Base-by-base conservation (phyloP, 2,888 invertebrate species). In the Conops quadrifasciatus region DNA sequence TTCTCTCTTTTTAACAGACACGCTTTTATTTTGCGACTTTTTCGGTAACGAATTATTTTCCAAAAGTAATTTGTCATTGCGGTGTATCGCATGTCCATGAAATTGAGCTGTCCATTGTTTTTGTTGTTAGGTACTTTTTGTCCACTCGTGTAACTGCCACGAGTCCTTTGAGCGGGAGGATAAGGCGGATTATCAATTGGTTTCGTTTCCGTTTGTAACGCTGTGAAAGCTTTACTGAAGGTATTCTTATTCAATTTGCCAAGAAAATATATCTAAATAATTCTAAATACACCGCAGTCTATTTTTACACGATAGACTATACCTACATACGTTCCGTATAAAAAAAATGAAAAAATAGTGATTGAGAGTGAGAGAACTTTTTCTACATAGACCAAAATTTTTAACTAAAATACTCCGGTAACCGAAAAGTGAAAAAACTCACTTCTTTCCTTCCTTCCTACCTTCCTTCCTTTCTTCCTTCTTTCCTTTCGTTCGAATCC, bases 1-100 rank as follows among this genome's bases (percentile, higher is more conserved):
- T 68, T 19, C n/a, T 11, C 56, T 56, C 2, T 51, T 9, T 58
- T 24, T 26, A 66, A 43, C 63, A 36, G 36, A 36, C 36, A 36
- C n/a, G n/a, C 36, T 36, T 36, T 36, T 36, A 36, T 36, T 36
- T 36, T 36, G 5, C 47, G 26, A 60, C 47, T 68, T 68, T 60
- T 26, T 60, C 60, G 68, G 5, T 49, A 68, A 51, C 45, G 59
- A 67, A 68, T 47, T 62, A 51, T 49, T 68, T 49, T 68, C 65
- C 13, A 77, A 78, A 78, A 75, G 78, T 75, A 77, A 78, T 78
- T 78, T 76, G 75, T 78, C 78, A 78, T 75, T 77, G 77, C 74
- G 75, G 75, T 76, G 73, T 72, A 73, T 75, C 24, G 58, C 5
- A 74, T 75, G 75, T 70, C 67, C 62, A 45, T 56, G 64, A 71